A percentile compares a stretch with the other conserved stretches of the same genome.
Conservation (phyloP, 2,113 vertebrate genomes). For the Cololabis saira region DNA sequence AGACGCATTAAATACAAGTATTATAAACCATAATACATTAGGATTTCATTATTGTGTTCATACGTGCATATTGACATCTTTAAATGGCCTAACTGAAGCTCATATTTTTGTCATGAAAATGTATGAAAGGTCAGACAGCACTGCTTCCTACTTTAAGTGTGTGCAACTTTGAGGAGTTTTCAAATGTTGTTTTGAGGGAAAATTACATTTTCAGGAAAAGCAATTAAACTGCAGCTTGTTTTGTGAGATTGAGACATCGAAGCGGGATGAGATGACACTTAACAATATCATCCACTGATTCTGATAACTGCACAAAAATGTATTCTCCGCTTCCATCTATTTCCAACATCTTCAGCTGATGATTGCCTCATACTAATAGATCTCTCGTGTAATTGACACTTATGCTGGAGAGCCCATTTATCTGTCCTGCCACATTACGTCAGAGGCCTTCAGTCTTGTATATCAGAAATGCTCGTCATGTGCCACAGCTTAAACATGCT, state of each 20-base stretch:
- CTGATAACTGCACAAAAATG: slow-evolving; percentile 11
- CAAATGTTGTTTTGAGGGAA: neutral
- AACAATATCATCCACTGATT: slow-evolving; percentile 13
- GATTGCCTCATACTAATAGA: slow-evolving; percentile 57
- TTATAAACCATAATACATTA: slow-evolving; percentile 6
- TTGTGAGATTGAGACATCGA: neutral
- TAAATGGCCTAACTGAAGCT: slow-evolving; percentile 1
- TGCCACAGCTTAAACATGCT: neutral
- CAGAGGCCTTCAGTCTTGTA: slow-evolving; percentile 22
- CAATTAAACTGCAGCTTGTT: slow-evolving; percentile 18
- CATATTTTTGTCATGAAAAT: neutral
- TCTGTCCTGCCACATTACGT: slow-evolving; percentile 45
- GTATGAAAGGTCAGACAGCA: neutral
- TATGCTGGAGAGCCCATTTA: slow-evolving; percentile 55
- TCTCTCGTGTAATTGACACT: slow-evolving; percentile 66
- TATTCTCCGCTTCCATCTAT: slow-evolving; percentile 24
- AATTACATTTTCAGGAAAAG: slow-evolving; percentile 14
- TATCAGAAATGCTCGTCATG: neutral
- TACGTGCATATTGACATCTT: slow-evolving; percentile 10
- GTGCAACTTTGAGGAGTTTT: neutral
- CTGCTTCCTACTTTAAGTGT: neutral
- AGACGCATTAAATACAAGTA: neutral
- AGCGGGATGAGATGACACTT: slow-evolving; percentile 15
- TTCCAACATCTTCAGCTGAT: slow-evolving; percentile 27
- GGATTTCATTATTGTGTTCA: neutral